These are phyloP conservation scores for Neoniphon sammara DNA, from an alignment of 2,797 vertebrate genomes.

Conservation along the genomic window DNA sequence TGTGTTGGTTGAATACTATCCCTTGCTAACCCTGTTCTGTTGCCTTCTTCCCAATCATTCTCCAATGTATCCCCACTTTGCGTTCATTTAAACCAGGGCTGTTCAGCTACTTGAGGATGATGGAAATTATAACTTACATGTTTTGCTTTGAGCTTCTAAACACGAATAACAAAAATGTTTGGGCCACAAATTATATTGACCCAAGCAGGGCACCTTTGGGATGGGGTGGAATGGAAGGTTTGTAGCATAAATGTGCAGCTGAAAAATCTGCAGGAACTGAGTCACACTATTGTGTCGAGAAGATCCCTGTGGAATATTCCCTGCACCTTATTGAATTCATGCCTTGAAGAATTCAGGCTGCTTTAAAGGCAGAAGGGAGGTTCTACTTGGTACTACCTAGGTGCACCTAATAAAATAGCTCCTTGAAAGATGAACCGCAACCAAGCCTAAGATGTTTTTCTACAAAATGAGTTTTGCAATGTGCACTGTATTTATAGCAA, in stretches of 20 bases:
- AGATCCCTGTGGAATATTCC: conserved; percentile 26
- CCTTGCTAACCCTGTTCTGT: not conserved
- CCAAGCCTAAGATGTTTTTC: conserved; percentile 28
- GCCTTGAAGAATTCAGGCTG: conserved; percentile 1
- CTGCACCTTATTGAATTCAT: conserved; percentile 12
- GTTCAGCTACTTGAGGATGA: not conserved
- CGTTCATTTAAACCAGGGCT: not conserved
- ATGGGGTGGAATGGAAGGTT: conserved; percentile 18
- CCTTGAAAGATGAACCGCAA: conserved; percentile 8
- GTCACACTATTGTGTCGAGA: conserved; percentile 9
- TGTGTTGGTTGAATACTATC: conserved; percentile 33
- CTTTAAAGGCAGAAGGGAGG: not conserved
- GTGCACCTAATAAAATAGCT: conserved; percentile 3
- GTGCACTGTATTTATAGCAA: conserved; percentile 38
- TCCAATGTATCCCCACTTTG: not conserved
- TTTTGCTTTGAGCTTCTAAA: not conserved
- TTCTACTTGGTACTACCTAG: no score
- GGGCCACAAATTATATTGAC: conserved; percentile 24
- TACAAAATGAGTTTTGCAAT: conserved; percentile 3
- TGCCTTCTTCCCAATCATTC: not conserved
- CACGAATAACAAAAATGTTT: not conserved
- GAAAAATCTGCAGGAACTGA: conserved; percentile 20
- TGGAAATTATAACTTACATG: no score
- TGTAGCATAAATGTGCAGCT: conserved; percentile 14
- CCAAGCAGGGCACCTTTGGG: conserved; percentile 29